phyloP scores from a whole-genome alignment of 2,888 invertebrate genomes.

The Drosophila pseudotalamancana region DNA sequence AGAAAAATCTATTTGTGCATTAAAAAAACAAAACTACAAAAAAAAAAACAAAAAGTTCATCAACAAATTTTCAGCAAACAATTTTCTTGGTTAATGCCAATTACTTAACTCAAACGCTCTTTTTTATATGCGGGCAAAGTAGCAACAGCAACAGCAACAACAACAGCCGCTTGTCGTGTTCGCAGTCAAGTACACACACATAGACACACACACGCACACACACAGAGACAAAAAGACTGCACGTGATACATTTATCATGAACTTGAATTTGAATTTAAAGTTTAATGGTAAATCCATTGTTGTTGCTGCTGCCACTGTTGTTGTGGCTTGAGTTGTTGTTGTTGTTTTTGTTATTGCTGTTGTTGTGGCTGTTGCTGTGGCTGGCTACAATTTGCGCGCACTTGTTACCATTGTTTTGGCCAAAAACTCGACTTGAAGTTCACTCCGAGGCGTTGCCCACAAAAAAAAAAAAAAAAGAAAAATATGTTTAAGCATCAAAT shows the following conservation, averaged over 20 bases:
- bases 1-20: too few species aligned
- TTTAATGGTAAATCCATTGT: conserved; percentile 75
- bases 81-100: conserved; percentile 21
- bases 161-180: conserved; percentile 38
- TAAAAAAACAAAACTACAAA: neutral
- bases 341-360: conserved; percentile 13
- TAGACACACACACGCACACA: conserved; percentile 22
- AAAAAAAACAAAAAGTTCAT: too few species aligned
- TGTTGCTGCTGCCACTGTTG: conserved; percentile 35
- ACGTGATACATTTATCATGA: conserved; percentile 79
- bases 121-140: conserved; percentile 3
- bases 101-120: conserved; percentile 19
- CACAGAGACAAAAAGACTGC: conserved; percentile 45
- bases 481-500: conserved; percentile 49
- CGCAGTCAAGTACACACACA: conserved; percentile 48
- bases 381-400: conserved; percentile 69
- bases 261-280: conserved; percentile 82
- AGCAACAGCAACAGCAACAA: conserved; percentile 1
- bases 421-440: conserved; percentile 8
- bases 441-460: conserved; percentile 50
- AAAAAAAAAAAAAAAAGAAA: conserved; percentile 42
- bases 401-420: conserved; percentile 67
- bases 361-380: conserved; percentile 15
- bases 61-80: neutral
- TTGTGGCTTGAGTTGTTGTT: conserved; percentile 19